These are phyloP conservation scores for Monodelphis domestica DNA, from an alignment of 2,797 vertebrate genomes.

Conservation along the genomic window DNA sequence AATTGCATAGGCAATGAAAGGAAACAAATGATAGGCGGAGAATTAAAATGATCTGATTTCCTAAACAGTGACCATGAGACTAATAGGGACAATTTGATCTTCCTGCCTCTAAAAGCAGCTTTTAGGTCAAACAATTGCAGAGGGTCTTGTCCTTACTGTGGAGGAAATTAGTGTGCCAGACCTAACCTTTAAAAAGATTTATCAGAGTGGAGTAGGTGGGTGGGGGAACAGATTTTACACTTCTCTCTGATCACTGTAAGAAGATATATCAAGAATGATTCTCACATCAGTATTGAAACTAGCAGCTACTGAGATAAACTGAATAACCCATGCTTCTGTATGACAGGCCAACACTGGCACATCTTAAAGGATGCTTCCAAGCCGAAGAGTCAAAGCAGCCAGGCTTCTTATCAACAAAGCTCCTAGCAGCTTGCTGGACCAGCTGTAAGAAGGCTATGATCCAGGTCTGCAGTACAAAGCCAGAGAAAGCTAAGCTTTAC, in stretches of 20 bases:
- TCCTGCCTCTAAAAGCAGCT: not conserved
- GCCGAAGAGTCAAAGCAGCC: not conserved
- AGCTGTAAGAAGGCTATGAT: not conserved
- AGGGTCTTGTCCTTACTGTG: not conserved
- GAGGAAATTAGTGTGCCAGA: not conserved
- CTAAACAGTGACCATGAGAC: not conserved
- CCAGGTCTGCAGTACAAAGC: not conserved
- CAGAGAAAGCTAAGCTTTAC: not conserved
- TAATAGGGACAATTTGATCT: not conserved
- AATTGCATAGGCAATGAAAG: not conserved
- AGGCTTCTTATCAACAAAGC: not conserved
- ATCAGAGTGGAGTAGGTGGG: not conserved
- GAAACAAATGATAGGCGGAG: not conserved
- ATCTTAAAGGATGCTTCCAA: not conserved
- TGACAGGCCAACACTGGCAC: not conserved
- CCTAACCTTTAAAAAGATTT: not conserved
- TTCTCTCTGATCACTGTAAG: not conserved
- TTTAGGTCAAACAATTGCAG: not conserved
- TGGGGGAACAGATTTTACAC: not conserved
- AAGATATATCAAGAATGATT: not conserved
- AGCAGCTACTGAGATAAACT: not conserved
- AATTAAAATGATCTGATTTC: not conserved
- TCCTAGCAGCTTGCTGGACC: not conserved
- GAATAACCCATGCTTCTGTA: not conserved
- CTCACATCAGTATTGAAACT: not conserved